Conservation (phyloP, 2,797 vertebrate genomes). For the Girardinus metallicus region DNA sequence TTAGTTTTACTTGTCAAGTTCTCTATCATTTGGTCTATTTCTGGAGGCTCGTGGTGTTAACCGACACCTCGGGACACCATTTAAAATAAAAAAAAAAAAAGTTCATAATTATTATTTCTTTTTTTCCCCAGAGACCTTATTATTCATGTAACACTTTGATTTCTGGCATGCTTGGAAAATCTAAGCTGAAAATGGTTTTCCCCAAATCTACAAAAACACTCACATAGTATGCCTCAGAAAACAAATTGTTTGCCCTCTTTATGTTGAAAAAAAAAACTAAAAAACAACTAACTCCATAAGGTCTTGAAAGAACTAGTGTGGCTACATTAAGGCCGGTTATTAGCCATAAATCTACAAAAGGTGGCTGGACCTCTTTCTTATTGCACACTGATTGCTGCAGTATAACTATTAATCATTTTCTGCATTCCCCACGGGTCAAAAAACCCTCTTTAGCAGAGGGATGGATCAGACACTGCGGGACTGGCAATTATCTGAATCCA, state of each 20-base stretch:
- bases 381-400: conserved; percentile 64
- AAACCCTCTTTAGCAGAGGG: conserved; percentile 33
- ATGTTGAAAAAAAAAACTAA: conserved; percentile 38
- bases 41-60: background rate
- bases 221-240: conserved; percentile 33
- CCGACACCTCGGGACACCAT: background rate
- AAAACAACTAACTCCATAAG: conserved; percentile 37
- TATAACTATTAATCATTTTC: conserved; percentile 70
- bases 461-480: conserved; percentile 37
- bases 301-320: conserved; percentile 36
- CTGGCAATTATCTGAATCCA: conserved; percentile 29
- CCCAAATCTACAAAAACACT: background rate
- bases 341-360: conserved; percentile 66
- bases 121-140: background rate
- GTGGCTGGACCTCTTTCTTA: conserved; percentile 51
- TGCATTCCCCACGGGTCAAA: conserved; percentile 47
- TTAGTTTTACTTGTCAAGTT: conserved; percentile 4
- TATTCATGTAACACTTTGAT: background rate
- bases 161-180: conserved; percentile 22
- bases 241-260: conserved; percentile 41
- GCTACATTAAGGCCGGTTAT: conserved; percentile 60
- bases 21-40: background rate
- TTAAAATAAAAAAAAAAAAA: background rate
- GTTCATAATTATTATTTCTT: background rate
- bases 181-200: background rate